Percentiles rank a stretch among this genome's conserved stretches.
These are phyloP conservation scores for Erebia aethiops DNA, from an alignment of 2,888 invertebrate species.

Conservation along the genomic window DNA sequence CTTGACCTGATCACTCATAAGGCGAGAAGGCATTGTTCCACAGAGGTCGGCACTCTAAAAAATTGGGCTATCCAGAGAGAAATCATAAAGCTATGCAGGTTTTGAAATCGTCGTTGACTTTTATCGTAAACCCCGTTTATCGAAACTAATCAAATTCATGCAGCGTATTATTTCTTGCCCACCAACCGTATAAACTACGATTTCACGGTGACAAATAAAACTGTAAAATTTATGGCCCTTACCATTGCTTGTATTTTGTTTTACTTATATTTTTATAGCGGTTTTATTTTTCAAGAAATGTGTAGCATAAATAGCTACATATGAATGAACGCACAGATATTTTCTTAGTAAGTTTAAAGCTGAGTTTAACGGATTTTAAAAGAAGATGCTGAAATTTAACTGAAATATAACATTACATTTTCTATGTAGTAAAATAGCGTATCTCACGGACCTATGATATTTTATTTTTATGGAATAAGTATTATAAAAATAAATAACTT, in stretches of 20 bases:
- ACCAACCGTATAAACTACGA: constrained; percentile 52
- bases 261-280: constrained; percentile 32
- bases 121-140: constrained; percentile 47
- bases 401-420: no score
- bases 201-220: constrained; percentile 53
- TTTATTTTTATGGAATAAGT: no score
- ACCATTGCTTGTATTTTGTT: constrained; percentile 32
- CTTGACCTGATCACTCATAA: background rate
- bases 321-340: background rate
- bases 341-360: no score
- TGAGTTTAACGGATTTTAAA: no score
- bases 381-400: no score
- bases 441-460: no score
- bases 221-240: constrained; percentile 44
- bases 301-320: constrained; percentile 7
- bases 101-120: constrained; percentile 30
- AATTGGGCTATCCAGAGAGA: background rate
- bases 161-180: constrained; percentile 51
- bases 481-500: no score
- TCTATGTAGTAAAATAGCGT: no score
- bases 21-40: background rate
- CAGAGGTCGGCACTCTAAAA: background rate
- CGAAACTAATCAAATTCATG: constrained; percentile 60
- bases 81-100: constrained; percentile 16
- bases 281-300: constrained; percentile 33